Evolutionary conservation across 2,797 vertebrate species (phyloP), one percentile per base, ranked within the genome.

Genomic region (Eutrigla gurnardus): DNA sequence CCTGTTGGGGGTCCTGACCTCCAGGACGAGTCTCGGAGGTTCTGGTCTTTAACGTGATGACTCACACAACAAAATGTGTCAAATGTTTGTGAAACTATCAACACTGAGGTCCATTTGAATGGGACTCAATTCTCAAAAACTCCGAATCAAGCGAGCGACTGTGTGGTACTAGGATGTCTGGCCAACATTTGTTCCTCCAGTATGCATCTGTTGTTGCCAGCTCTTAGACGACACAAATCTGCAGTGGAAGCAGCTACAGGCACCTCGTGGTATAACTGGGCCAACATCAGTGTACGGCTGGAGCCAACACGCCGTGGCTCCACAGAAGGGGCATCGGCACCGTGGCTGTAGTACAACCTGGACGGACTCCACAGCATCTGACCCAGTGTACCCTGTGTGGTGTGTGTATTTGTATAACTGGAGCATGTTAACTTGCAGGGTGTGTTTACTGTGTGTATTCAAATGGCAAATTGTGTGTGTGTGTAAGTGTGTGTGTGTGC

Each of bases 351-450:
- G 75, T 85, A 84, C 83, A 85, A 89, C 87, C 82, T 92, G 90
- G 86, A 90, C 67, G 3, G 63, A 85, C 58, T 88, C 91, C 84
- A 89, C 65, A 33, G 55, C 57, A 65, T 86, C 86, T 83, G 85
- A 88, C 86, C 86, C 65, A 67, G 80, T 81, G 80, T 76, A 66
- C 37, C 39, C 73, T 71, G 65, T 62, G 75, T 75, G 70, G 78
- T 80, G 65, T 88, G 86, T 86, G 91, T 87, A 82, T 89, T 90
- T 90, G 88, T 88, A 83, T 85, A 93, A 92, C 83, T 92, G 85
- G 91, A 91, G 90, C 91, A 86, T 89, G 87, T 88, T 89, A 93
- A 93, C 80, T 85, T 82, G 79, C 71, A 70, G 84, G 66, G 80
- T 90, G 83, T 85, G 82, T 85, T 81, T 85, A 78, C 83, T 83